Evolutionary conservation across 2,113 vertebrate genomes (phyloP), one percentile per base, ranked within the genome.

Genomic region (Chaenogobius annularis): DNA sequence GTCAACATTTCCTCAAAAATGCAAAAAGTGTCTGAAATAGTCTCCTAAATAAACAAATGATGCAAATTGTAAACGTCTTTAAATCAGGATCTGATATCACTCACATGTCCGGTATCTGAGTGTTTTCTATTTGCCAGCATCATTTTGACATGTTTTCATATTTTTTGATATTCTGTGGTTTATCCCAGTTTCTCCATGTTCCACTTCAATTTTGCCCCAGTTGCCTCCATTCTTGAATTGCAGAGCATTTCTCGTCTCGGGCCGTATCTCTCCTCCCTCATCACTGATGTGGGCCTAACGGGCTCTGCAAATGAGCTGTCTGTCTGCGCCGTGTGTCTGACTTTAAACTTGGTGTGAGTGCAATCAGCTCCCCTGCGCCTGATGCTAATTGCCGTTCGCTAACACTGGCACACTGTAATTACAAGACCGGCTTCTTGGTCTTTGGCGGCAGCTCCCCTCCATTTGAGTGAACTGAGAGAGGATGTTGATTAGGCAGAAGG

Each of bases 331-430:
- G 66, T 62, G 68, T 46, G 55, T 59, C 63, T 85, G 86, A 89
- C 88, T 86, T 82, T 73, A 73, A 85, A 83, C 65, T 66, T 75
- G 19, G 44, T 84, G 72, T 77, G 84, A 78, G 81, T 85, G 85
- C 86, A 91, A 90, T 90, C 90, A 92, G 88, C 74, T 20, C 83
- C 47, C 67, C 59, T 83, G 80, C 68, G 81, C 81, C 88, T 86
- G 86, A 90, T 91, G 81, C 83, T 91, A 91, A 92, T 91, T 89
- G 88, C 84, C 26, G 77, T 81, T 85, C 74, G 82, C 82, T 74
- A 81, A 87, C 82, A 58, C 85, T 82, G 83, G 80, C 86, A 81
- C 47, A 13, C 81, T 90, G 77, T 93, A 92, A 93, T 92, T 92
- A 93, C 81, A 86, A 75, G 85, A 71, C 82, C 26, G 72, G 78